Evolutionary conservation across 53 echinoderm and acorn worm species (phyloP), one percentile per base, ranked within the genome.

Genomic region (Actinopyga echinites): DNA sequence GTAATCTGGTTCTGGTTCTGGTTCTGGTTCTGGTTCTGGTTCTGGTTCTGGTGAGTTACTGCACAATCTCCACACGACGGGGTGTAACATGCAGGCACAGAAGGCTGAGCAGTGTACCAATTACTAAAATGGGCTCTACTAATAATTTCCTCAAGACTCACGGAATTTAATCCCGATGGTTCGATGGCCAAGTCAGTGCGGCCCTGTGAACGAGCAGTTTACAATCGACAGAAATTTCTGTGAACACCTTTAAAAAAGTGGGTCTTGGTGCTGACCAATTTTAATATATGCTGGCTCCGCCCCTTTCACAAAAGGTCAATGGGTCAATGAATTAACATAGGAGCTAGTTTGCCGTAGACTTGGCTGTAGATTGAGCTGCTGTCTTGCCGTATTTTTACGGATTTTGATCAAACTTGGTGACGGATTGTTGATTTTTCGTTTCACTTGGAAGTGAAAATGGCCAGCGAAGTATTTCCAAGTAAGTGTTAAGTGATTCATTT

Each of bases 401-500:
- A 71, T 71, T 43, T 71, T 36, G 24, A 5, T 25, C 21, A 24
- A 32, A 71, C 25, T 71, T 71, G 44, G 26, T 44, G 22, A 71
- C 40, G 40, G 40, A 71, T 40, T 44, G 26, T 24, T 25, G 44
- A 21, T 24, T 25, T 71, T 71, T 71, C 9, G 71, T 71, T 0
- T 5, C 12, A 12, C 1, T 71, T 40, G 42, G n/a, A 40, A 8
- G 38, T 22, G n/a, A 71, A 71, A 40, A 90, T 90, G 90, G 85
- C 90, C 62, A 90, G 90, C 82, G 85, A 90, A 74, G 86, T 90
- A 82, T 90, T 90, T 85, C 60, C 90, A 64, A 82, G 90, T 90
- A 65, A 90, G 90, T 74, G 35, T 82, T 7, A 29, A 7, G 21
- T 23, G 63, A 71, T 90, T 90, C 66, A 86, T 40, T 59, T 22